These are phyloP conservation scores for Fregata magnificens DNA, from an alignment of 2,113 vertebrate genomes.

Conservation along the genomic window DNA sequence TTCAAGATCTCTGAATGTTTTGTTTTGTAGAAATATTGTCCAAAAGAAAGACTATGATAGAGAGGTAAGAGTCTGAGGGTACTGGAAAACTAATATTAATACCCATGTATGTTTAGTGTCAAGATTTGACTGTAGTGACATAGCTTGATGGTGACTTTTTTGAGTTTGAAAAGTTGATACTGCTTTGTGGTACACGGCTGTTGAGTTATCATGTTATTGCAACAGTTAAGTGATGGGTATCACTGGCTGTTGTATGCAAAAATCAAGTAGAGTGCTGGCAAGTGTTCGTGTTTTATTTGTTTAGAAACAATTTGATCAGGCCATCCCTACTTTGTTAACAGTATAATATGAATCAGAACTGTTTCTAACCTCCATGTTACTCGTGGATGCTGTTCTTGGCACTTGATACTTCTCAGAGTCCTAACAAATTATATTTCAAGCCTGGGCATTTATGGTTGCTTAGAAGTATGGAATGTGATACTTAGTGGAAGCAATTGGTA, in stretches of 20 bases:
- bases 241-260: background rate
- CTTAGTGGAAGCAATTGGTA: background rate
- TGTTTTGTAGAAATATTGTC: background rate
- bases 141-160: background rate
- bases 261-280: background rate
- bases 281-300: background rate
- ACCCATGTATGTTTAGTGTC: background rate
- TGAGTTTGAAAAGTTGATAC: background rate
- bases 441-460: background rate
- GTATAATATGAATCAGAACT: background rate
- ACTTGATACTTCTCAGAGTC: background rate
- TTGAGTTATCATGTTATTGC: background rate
- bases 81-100: conserved; percentile 25
- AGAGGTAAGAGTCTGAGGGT: background rate
- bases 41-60: background rate
- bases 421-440: background rate
- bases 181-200: background rate
- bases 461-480: background rate
- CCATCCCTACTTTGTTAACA: background rate
- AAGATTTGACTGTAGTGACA: background rate
- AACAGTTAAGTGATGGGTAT: background rate
- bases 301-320: background rate
- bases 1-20: background rate
- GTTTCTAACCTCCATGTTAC: background rate
- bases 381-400: background rate